Conservation (phyloP, 1,140 invertebrate genomes). For the Aphelenchoides besseyi region DNA sequence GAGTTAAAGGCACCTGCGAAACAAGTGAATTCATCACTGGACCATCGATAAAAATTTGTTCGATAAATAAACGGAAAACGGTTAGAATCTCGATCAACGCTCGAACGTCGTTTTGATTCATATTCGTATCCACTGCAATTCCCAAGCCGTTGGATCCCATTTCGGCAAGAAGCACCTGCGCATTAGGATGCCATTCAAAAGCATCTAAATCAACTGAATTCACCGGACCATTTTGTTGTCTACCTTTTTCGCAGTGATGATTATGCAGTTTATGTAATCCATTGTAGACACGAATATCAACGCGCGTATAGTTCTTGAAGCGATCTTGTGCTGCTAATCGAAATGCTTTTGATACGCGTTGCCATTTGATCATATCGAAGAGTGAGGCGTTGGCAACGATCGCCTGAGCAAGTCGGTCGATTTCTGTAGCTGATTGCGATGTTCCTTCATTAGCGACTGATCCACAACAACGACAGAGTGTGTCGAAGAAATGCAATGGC, state of each 20-base stretch:
- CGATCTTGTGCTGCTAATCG: slow-evolving; percentile 42
- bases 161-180: slow-evolving; percentile 48
- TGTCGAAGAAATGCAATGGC: slow-evolving; percentile 44
- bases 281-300: slow-evolving; percentile 54
- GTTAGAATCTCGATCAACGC: slow-evolving; percentile 43
- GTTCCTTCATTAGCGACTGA: neutral
- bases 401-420: slow-evolving; percentile 42
- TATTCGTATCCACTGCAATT: slow-evolving; percentile 54
- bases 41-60: slow-evolving; percentile 54
- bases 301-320: slow-evolving; percentile 41
- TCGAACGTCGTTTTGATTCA: slow-evolving; percentile 43
- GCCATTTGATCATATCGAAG: slow-evolving; percentile 56
- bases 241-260: slow-evolving; percentile 35
- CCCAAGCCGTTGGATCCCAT: slow-evolving; percentile 44
- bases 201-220: slow-evolving; percentile 36
- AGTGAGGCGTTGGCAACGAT: slow-evolving; percentile 40
- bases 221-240: too few species aligned
- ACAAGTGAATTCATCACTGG: slow-evolving; percentile 57
- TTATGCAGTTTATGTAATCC: slow-evolving; percentile 45
- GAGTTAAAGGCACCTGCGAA: slow-evolving; percentile 38
- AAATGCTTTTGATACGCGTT: slow-evolving; percentile 52
- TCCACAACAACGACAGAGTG: slow-evolving; percentile 30
- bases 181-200: slow-evolving; percentile 57
- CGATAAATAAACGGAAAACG: slow-evolving; percentile 44
- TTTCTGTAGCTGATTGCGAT: slow-evolving; percentile 26